Base-by-base conservation (phyloP, 2,888 invertebrate genomes). In the Pterobdella sp. region DNA sequence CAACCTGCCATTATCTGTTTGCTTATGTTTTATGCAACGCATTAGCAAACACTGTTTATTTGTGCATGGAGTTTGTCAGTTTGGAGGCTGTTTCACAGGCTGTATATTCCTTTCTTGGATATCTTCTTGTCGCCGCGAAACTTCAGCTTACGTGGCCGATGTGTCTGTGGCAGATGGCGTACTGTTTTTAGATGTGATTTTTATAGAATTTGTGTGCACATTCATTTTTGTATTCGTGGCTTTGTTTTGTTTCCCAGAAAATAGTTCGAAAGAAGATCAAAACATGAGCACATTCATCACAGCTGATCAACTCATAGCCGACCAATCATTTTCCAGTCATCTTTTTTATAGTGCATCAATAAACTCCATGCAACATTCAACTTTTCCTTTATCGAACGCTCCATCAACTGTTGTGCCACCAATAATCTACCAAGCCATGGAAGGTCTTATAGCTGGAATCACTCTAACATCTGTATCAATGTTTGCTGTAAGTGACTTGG, bases 1-100 rank as follows among this genome's bases (percentile, higher is more conserved):
- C 14, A 7, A 56, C 60, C n/a, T 56, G 60, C 60, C 60, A 3
- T n/a, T 56, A 3, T 56, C 60, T 26, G 60, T 56, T 26, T 56
- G 60, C 60, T 26, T 56, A 3, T 56, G 60, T n/a, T 56, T 56
- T 26, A 56, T 56, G 60, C 60, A 56, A n/a, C 60, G 4, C n/a
- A 7, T 56, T 26, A 56, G 60, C 60, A 56, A 56, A 22, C 60
- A 56, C 14, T 26, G 60, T n/a, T 26, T 56, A 4, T 56, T 56
- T 26, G n/a, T 56, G 60, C 60, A 56, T 26, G 4, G 7, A 22
- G 60, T 56, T 3, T 56, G 60, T 26, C 60, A 56, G 60, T 56
- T 56, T n/a, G 60, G 10, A 14, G 60, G 60, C n/a, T 56, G 60
- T 26, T 56, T 56, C 60, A 56, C 14, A 4, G 60, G n/a, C 26